phyloP scores from a whole-genome alignment of 2,113 vertebrate genomes.

The Struthio camelus region DNA sequence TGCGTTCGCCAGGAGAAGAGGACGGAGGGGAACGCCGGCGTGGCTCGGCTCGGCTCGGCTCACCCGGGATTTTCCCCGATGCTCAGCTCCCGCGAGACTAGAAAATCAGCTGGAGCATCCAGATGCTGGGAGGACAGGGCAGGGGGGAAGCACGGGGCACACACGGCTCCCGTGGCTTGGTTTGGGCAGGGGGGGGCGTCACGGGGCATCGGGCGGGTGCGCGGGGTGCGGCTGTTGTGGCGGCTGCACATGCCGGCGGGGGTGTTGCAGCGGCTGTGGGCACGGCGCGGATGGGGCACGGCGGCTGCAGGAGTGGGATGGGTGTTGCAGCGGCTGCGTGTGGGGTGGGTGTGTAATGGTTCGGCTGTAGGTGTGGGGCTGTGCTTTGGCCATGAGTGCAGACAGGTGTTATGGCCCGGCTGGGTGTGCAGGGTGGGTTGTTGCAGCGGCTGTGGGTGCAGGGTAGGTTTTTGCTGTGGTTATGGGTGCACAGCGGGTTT shows the following conservation, averaged over 20 bases:
- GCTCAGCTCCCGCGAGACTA: no score
- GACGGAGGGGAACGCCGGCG: no score
- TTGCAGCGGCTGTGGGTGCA: not conserved
- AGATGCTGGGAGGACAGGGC: no score
- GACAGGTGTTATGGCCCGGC: accelerated
- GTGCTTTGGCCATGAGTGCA: not conserved
- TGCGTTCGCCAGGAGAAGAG: no score
- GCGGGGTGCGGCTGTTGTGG: not conserved
- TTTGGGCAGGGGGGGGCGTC: not conserved
- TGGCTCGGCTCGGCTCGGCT: no score
- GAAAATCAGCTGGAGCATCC: no score
- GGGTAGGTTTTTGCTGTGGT: not conserved
- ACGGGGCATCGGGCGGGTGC: accelerated
- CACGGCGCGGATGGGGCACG: not conserved
- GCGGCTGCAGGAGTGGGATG: accelerated
- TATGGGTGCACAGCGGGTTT: not conserved
- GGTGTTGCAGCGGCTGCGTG: not conserved
- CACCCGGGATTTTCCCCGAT: no score
- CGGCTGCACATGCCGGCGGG: not conserved
- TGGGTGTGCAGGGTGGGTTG: not conserved
- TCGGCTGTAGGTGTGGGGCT: not conserved
- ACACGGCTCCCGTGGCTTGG: accelerated
- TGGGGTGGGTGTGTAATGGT: not conserved
- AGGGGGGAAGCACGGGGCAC: no score
- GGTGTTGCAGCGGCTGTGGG: not conserved